A percentile compares a stretch with the other conserved stretches of the same genome.
phyloP scores from a whole-genome alignment of 2,888 invertebrate species.

The Mycogona germanica region DNA sequence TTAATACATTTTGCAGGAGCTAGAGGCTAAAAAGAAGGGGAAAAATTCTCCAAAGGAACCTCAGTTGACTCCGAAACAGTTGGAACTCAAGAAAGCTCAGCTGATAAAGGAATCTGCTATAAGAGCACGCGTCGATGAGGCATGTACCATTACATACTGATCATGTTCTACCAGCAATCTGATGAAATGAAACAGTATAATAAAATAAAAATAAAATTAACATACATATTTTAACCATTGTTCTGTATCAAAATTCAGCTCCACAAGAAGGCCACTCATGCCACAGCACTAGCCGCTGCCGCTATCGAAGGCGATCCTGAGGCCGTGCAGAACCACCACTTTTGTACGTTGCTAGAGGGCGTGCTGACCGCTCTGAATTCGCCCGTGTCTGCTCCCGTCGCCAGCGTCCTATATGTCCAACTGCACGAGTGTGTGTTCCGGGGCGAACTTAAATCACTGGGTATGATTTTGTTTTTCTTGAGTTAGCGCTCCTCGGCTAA shows the following conservation, averaged over 20 bases:
- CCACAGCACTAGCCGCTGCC: slow-evolving; percentile 30
- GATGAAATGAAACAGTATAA: too few species aligned
- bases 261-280: slow-evolving; percentile 28
- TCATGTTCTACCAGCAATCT: neutral
- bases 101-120: slow-evolving; percentile 70
- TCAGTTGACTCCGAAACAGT: slow-evolving; percentile 72
- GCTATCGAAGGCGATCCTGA: slow-evolving; percentile 39
- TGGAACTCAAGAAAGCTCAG: slow-evolving; percentile 78
- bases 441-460: slow-evolving; percentile 28
- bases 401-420: slow-evolving; percentile 47
- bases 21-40: slow-evolving; percentile 66
- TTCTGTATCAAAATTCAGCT: too few species aligned
- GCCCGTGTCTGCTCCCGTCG: slow-evolving; percentile 59
- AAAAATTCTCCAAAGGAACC: slow-evolving; percentile 44
- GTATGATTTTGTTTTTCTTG: neutral
- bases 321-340: slow-evolving; percentile 41
- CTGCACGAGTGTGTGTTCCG: slow-evolving; percentile 47
- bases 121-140: slow-evolving; percentile 50
- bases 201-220: slow-evolving; percentile 3
- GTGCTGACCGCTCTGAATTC: slow-evolving; percentile 54
- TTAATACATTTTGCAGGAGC: slow-evolving; percentile 41
- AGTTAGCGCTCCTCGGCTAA: neutral
- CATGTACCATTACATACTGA: slow-evolving; percentile 28
- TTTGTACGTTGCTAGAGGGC: slow-evolving; percentile 44
- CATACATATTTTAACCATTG: neutral